phyloP scores from a whole-genome alignment of 64 coral and sea anemone species.

The Acropora yongei region DNA sequence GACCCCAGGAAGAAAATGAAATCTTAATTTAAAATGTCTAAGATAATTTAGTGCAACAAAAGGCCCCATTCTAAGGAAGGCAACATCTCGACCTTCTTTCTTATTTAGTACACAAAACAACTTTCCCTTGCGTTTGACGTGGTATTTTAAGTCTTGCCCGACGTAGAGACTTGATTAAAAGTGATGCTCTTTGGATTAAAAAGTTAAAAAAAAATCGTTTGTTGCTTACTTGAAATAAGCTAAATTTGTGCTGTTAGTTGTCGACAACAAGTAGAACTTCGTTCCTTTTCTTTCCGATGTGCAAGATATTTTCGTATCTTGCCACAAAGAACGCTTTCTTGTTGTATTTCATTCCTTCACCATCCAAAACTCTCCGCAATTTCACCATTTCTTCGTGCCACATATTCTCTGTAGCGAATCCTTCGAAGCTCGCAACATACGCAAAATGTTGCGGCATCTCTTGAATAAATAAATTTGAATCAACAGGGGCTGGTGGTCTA shows the following conservation, averaged over 20 bases:
- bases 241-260: neutral
- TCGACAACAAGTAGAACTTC: conserved; percentile 62
- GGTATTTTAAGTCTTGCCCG: neutral
- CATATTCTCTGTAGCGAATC: conserved; percentile 37
- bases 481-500: conserved; percentile 72
- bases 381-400: conserved; percentile 28
- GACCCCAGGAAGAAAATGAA: too few relatives aligned
- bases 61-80: too few relatives aligned
- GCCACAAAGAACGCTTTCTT: conserved; percentile 54
- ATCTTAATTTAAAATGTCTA: too few relatives aligned
- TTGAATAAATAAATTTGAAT: conserved; percentile 78
- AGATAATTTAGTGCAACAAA: too few relatives aligned
- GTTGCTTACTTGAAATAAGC: too few relatives aligned
- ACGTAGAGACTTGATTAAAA: too few relatives aligned
- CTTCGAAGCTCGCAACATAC: conserved; percentile 70
- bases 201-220: neutral
- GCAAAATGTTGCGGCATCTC: conserved; percentile 84
- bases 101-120: neutral
- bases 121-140: neutral
- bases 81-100: neutral
- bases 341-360: conserved; percentile 59
- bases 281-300: conserved; percentile 71
- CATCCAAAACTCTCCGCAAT: conserved; percentile 65
- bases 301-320: conserved; percentile 69
- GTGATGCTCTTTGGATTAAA: neutral